Evolutionary conservation across 2,888 invertebrate species (phyloP), one percentile per base, ranked within the genome.

Genomic region (Empis livida): DNA sequence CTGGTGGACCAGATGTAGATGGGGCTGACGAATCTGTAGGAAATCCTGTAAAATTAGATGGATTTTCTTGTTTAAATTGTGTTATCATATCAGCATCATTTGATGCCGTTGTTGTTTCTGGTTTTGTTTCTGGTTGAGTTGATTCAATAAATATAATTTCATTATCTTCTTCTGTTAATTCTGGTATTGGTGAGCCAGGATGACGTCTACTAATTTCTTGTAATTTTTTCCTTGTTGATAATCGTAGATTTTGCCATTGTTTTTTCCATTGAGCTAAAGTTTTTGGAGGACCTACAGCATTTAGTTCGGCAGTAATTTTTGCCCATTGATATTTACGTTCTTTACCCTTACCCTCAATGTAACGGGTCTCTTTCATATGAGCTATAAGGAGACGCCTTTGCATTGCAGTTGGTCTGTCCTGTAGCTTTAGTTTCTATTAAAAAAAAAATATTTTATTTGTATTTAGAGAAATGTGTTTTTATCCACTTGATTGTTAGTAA

Each of bases 251-350:
- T n/a, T 67, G 64, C 65, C 65, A 66, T 42, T 65, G 65, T 58
- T 66, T 66, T 46, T 66, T 66, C 65, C 65, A 66, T 48, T 66
- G 65, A 46, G 65, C 66, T 9, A 66, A 65, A 8, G 65, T 65
- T 51, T 66, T 66, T 48, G 66, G 65, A 38, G 65, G 65, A 1
- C 65, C 65, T 9, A 27, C 23, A 5, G 41, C 45, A 66, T 66
- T 43, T 64, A 65, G 46, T 66, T 66, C 2, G 65, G 51, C 35
- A 65, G 65, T 38, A 65, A 66, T 49, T 66, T 66, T 49, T 65
- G 67, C 65, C 65, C 66, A 46, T 66, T 41, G 41, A 23, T 41
- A 41, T 41, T 41, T 41, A 9, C 41, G 20, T 23, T 41, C 41
- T 41, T 41, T 41, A 27, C 41, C 41, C 27, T 41, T 41, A 14